Conservation (phyloP, 2,888 invertebrate species). For the Diachrysia chrysitis region DNA sequence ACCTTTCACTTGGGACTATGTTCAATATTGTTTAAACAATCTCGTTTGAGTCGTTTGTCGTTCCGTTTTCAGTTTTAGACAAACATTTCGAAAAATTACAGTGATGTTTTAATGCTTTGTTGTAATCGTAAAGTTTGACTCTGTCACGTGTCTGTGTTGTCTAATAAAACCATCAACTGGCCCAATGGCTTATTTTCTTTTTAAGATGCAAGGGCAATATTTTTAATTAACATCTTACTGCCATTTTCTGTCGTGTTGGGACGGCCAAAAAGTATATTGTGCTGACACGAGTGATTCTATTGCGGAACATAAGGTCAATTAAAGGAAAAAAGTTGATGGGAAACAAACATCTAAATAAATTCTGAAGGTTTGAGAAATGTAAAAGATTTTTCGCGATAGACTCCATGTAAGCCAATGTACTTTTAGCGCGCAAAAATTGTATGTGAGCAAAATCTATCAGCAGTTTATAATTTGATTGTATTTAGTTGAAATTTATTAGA, state of each 20-base stretch:
- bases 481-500: conserved; percentile 85
- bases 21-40: too few relatives aligned
- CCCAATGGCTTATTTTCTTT: conserved; percentile 23
- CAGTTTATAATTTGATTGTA: conserved; percentile 57
- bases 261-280: conserved; percentile 18
- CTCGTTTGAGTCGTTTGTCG: not conserved
- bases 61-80: conserved; percentile 1
- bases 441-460: conserved; percentile 22
- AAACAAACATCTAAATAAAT: not conserved
- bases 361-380: too few relatives aligned
- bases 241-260: conserved; percentile 40
- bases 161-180: conserved; percentile 32
- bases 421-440: conserved; percentile 41
- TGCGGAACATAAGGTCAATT: conserved; percentile 36
- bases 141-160: conserved; percentile 28
- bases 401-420: conserved; percentile 6
- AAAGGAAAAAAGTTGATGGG: too few relatives aligned
- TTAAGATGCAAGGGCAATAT: conserved; percentile 32
- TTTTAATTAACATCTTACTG: conserved; percentile 43
- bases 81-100: not conserved
- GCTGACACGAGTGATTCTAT: conserved; percentile 1
- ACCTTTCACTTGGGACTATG: too few relatives aligned
- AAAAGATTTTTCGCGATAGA: conserved; percentile 11
- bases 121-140: conserved; percentile 45
- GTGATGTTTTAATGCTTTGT: conserved; percentile 38